phyloP scores from a whole-genome alignment of 2,888 invertebrate genomes.

The Neuroscelio doddi region DNA sequence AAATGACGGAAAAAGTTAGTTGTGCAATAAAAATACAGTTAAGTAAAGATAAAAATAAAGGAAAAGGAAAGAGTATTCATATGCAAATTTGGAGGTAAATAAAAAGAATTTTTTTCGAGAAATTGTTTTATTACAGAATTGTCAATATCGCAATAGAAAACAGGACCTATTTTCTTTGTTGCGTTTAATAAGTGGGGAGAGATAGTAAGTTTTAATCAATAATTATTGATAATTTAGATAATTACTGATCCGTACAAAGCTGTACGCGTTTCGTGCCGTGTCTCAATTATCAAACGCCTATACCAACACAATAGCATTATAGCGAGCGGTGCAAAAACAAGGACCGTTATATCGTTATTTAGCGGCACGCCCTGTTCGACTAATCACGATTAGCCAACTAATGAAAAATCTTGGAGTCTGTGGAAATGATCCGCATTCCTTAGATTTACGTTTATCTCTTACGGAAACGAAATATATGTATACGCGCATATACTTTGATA shows the following conservation, averaged over 20 bases:
- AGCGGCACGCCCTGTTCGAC: slow-evolving; percentile 28
- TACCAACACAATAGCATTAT: slow-evolving; percentile 29
- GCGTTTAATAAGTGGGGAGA: slow-evolving; percentile 27
- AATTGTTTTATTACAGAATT: background rate
- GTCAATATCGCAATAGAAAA: slow-evolving; percentile 3
- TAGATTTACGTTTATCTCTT: background rate
- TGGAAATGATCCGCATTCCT: slow-evolving; percentile 25
- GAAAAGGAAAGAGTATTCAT: too few species aligned
- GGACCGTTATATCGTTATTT: slow-evolving; percentile 36
- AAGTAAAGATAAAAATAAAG: too few species aligned
- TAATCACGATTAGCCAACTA: slow-evolving; percentile 22
- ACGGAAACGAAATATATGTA: too few species aligned
- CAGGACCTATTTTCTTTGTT: slow-evolving; percentile 13
- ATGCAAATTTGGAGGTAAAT: too few species aligned
- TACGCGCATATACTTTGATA: too few species aligned
- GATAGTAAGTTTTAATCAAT: slow-evolving; percentile 38
- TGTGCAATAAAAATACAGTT: too few species aligned
- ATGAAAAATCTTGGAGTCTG: slow-evolving; percentile 13
- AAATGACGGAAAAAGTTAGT: too few species aligned
- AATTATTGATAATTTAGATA: slow-evolving; percentile 39
- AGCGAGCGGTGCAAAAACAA: slow-evolving; percentile 24
- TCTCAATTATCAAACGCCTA: slow-evolving; percentile 41
- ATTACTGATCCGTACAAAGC: slow-evolving; percentile 21
- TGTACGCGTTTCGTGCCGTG: slow-evolving; percentile 37
- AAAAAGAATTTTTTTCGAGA: too few species aligned